These are phyloP conservation scores for Carduelis carduelis DNA, from an alignment of 2,797 vertebrate species.

Conservation along the genomic window DNA sequence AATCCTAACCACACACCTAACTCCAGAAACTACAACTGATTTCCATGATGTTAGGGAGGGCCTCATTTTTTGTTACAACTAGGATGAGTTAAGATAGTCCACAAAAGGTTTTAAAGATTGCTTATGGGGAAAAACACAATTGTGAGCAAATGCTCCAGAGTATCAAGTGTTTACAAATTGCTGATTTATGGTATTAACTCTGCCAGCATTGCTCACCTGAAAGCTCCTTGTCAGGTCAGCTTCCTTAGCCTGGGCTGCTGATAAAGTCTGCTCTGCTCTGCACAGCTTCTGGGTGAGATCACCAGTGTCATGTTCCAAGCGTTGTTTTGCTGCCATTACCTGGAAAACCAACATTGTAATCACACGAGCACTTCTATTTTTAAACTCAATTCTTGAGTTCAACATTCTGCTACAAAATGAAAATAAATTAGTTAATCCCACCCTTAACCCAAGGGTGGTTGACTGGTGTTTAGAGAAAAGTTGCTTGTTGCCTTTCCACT, in stretches of 20 bases:
- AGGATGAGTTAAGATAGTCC: background rate
- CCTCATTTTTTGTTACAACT: background rate
- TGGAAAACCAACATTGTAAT: conserved; percentile 29
- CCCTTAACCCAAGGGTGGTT: background rate
- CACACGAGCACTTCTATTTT: background rate
- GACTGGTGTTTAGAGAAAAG: background rate
- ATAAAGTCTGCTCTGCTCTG: conserved; percentile 79
- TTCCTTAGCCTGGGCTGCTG: conserved; percentile 78
- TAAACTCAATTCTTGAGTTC: background rate
- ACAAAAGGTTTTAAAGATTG: background rate
- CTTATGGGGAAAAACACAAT: background rate
- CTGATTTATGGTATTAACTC: background rate
- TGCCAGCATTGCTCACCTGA: conserved; percentile 73
- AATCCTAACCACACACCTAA: background rate
- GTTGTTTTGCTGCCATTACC: conserved; percentile 75
- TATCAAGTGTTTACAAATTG: background rate
- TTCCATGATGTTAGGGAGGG: rapidly evolving
- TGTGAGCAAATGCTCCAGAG: background rate
- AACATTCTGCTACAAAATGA: background rate
- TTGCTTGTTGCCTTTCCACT: background rate
- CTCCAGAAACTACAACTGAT: background rate
- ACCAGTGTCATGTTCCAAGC: conserved; percentile 75
- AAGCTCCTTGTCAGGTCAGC: conserved; percentile 78
- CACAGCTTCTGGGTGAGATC: conserved; percentile 82
- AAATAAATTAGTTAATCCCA: background rate